Conservation (phyloP, 2,797 vertebrate genomes). For the Thalassophryne amazonica region DNA sequence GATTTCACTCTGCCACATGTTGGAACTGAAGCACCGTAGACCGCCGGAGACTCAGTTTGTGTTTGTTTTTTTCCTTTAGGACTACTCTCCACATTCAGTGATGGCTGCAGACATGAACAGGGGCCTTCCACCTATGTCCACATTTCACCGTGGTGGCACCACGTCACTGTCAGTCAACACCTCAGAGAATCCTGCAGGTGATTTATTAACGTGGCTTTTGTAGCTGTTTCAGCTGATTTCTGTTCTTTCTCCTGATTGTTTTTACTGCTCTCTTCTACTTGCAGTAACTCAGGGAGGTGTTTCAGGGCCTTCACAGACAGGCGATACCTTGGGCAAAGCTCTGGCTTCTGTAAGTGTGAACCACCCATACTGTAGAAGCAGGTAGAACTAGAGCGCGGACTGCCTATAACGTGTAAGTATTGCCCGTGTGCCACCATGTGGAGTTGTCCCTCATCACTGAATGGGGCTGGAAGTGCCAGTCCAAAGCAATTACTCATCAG, state of each 20-base stretch:
- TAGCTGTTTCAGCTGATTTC: not conserved
- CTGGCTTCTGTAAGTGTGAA: slow-evolving; percentile 92
- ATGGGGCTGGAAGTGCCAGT: too few relatives aligned
- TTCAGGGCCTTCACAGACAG: slow-evolving; percentile 89
- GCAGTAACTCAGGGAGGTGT: slow-evolving; percentile 85
- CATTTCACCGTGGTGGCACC: slow-evolving; percentile 85
- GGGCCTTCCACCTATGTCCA: slow-evolving; percentile 96
- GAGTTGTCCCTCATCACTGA: too few relatives aligned
- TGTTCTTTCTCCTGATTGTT: not conserved
- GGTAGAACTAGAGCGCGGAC: too few relatives aligned
- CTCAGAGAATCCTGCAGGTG: slow-evolving; percentile 87
- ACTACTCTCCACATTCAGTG: slow-evolving; percentile 87
- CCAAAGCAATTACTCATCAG: too few relatives aligned
- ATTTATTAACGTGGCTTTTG: too few relatives aligned
- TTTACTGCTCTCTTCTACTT: slow-evolving; percentile 21
- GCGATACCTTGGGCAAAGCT: slow-evolving; percentile 93
- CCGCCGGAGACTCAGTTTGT: slow-evolving; percentile 12
- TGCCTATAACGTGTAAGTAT: too few relatives aligned
- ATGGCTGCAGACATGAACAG: slow-evolving; percentile 87
- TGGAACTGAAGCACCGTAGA: slow-evolving; percentile 6
- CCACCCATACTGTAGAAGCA: too few relatives aligned
- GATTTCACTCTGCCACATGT: slow-evolving; percentile 41
- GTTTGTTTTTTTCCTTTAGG: slow-evolving; percentile 72
- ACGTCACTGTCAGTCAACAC: slow-evolving; percentile 81
- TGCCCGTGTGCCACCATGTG: too few relatives aligned